phyloP scores from a whole-genome alignment of 2,888 invertebrate species.

The Meta bourneti region DNA sequence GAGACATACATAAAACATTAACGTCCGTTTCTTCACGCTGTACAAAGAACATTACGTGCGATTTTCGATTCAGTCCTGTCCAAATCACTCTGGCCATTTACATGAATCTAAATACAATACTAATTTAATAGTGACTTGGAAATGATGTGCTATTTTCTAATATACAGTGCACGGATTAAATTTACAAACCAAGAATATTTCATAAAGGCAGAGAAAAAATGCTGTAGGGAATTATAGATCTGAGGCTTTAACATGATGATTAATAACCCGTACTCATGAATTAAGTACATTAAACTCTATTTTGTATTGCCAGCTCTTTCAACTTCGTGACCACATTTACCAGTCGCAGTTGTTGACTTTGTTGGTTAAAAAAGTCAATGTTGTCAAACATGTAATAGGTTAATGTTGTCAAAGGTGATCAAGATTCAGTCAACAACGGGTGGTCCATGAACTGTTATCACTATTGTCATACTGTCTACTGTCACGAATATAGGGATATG shows the following conservation, averaged over 20 bases:
- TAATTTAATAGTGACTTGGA: neutral
- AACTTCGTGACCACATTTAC: neutral
- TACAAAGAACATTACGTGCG: neutral
- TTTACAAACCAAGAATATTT: neutral
- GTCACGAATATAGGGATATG: too few relatives aligned
- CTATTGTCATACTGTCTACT: too few relatives aligned
- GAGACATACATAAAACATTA: constrained; percentile 14
- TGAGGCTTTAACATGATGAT: neutral
- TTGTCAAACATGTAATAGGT: too few relatives aligned
- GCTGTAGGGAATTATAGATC: neutral
- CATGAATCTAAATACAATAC: constrained; percentile 1
- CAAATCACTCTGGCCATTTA: neutral
- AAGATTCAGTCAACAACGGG: too few relatives aligned
- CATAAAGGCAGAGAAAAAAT: neutral
- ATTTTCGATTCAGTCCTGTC: neutral
- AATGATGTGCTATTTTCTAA: neutral
- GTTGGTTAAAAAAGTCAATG: too few relatives aligned
- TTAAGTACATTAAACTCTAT: neutral
- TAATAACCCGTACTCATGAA: neutral
- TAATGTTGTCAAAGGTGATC: too few relatives aligned
- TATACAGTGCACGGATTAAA: neutral
- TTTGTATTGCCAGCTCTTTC: neutral
- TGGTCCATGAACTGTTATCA: too few relatives aligned
- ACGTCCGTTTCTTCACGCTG: neutral
- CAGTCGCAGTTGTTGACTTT: neutral